Base-by-base conservation (phyloP, 1,140 invertebrate species). In the Drosophila pectinifera region DNA sequence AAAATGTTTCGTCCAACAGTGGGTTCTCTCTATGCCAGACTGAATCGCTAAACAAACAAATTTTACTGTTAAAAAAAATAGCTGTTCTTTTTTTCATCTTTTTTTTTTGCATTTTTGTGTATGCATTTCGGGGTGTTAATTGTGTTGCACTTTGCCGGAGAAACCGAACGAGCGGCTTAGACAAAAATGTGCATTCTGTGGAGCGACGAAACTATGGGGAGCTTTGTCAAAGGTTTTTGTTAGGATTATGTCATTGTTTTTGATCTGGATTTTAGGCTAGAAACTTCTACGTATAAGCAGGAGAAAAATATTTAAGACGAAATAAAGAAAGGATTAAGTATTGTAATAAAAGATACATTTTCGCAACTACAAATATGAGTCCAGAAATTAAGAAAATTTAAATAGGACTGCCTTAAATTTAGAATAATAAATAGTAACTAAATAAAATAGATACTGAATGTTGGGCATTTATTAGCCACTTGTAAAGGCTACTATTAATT, bases 111-210 rank as follows among this genome's bases (percentile, higher is more conserved):
- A 36, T 41, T 57, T 69, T 56, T 70, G 59, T 80, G 76, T 78
- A 67, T 89, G 84, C 80, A 78, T 78, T 89, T 89, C 75, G 84
- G 80, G 85, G 84, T 89, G 84, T 89, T 89, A 89, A 89, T 89
- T 89, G 80, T 89, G 73, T 89, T 89, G 84, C 84, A 89, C 84
- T 86, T 88, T 85, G 83, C 65, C 67, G 76, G 78, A 57, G 46
- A 75, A 75, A 75, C 63, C 42, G 62, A 63, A 28, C 36, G 69
- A 61, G 22, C 49, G 49, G 55, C 54, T 41, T 61, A 41, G 53
- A 74, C 62, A 69, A 75, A 63, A 65, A 73, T 73, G 22, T 57
- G 36, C 49, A 73, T 67, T 65, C 55, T 78, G 45, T 41, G 49
- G 45, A 31, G 41, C 22, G 49, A 56, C n/a, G 62, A 42, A 61